Base-by-base conservation (phyloP, 2,113 vertebrate species). In the Bombycilla garrulus region DNA sequence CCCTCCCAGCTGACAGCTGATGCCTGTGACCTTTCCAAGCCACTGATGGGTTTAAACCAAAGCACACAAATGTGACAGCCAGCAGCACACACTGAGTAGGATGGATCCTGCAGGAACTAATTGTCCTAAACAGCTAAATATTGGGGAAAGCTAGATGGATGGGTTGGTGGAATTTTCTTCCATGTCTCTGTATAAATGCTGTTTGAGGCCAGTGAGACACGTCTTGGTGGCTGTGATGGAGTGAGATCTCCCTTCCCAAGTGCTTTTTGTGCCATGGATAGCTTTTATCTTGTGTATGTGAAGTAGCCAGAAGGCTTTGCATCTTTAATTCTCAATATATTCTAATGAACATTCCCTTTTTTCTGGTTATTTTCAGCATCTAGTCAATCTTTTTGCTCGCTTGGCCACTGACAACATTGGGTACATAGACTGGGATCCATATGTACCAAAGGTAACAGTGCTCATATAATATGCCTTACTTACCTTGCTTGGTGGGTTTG, bases 381-480 rank as follows among this genome's bases (percentile, higher is more conserved):
- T 99, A 61, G 99, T 99, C 91, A 99, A 99, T 96, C 98, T 99
- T 57, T 99, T 99, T 97, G 98, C 99, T 86, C 99, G 99, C 66
- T 97, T 99, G 98, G 99, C 99, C 84, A 99, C 98, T 84, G 99
- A 99, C 97, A 99, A 99, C 98, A 99, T 99, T 31, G 99, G 99
- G 84, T 99, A 99, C 98, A 98, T 99, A 91, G 98, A 99, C 79
- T 99, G 99, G 99, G 99, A 99, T 97, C 99, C 99, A 0, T 99
- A 99, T 95, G 99, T 99, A 95, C 99, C 99, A 67, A 99, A 99
- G 99, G 99, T 99, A 98, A 96, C 19, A 58, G 31, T 47, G 57
- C 31, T 69, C 3, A 23, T 48, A 12, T 45, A 22, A 16, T 20
- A 14, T 14, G 6, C 17, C 22, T 78, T 33, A 33, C 8, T 67